phyloP scores from a whole-genome alignment of 2,888 invertebrate species.

The Cephus pulcher region DNA sequence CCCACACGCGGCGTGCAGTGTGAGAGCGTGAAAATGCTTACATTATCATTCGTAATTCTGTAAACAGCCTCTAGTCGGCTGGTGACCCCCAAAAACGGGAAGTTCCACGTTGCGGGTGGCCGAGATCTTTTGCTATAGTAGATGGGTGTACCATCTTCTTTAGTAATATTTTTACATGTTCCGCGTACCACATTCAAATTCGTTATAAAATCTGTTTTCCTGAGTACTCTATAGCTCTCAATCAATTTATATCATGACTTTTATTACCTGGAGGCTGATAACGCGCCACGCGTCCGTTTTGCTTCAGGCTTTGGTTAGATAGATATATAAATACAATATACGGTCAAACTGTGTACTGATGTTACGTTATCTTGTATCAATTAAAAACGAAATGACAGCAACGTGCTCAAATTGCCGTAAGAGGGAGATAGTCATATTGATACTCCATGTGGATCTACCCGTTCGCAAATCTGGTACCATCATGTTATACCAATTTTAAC shows the following conservation, averaged over 20 bases:
- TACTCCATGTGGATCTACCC: background rate
- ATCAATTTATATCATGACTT: background rate
- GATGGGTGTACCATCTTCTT: background rate
- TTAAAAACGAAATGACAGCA: constrained; percentile 40
- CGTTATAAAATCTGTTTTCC: background rate
- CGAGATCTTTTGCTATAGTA: constrained; percentile 28
- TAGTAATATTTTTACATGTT: too few relatives aligned
- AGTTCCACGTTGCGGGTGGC: constrained; percentile 60
- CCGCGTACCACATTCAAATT: background rate
- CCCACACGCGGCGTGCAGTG: constrained; percentile 37
- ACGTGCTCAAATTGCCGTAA: background rate
- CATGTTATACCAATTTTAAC: background rate
- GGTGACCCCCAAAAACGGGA: constrained; percentile 20
- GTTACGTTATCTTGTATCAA: constrained; percentile 30
- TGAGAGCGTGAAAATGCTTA: constrained; percentile 64
- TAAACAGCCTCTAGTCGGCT: constrained; percentile 52
- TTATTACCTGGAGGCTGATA: background rate
- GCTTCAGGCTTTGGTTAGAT: constrained; percentile 28
- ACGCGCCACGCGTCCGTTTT: constrained; percentile 28
- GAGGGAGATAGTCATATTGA: background rate
- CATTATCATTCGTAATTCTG: constrained; percentile 66
- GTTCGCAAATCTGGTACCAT: background rate
- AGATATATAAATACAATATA: constrained; percentile 33
- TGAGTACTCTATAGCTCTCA: background rate
- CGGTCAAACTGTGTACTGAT: constrained; percentile 7